Evolutionary conservation across 2,113 vertebrate species (phyloP).

Genomic region (Helogale parvula): DNA sequence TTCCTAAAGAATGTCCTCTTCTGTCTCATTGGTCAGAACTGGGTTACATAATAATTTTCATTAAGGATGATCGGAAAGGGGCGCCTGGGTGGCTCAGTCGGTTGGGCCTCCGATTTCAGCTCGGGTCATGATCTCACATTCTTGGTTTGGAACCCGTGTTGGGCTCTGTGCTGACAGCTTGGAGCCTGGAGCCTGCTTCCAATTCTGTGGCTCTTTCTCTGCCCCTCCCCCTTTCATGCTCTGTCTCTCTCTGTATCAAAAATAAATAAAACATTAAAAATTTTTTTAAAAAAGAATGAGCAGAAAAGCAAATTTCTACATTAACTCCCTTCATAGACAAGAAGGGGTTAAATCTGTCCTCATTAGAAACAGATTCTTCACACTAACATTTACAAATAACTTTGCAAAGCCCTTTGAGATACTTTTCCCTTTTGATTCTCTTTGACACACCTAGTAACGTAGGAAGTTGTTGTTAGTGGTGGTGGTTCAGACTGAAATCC

Average conservation of each 20-base stretch:
- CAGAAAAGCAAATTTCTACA: background rate
- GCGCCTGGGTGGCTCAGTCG: too few species aligned
- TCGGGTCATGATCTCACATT: too few species aligned
- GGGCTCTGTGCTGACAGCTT: too few species aligned
- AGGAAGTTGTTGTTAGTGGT: background rate
- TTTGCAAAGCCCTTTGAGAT: background rate
- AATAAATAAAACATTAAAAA: too few species aligned
- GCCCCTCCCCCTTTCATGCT: too few species aligned
- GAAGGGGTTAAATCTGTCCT: background rate
- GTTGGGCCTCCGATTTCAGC: too few species aligned
- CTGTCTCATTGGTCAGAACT: background rate
- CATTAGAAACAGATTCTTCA: background rate
- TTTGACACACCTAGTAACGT: background rate
- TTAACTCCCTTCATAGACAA: background rate
- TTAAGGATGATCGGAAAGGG: background rate
- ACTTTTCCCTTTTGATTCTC: background rate
- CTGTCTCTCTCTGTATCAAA: too few species aligned
- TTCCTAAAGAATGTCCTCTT: background rate
- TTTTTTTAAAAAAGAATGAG: background rate
- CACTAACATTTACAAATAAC: background rate
- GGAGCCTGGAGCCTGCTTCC: too few species aligned
- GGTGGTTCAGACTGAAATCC: background rate
- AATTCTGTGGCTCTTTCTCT: too few species aligned
- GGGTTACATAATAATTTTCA: background rate
- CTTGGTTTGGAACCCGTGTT: too few species aligned